Evolutionary conservation across 2,113 vertebrate genomes (phyloP).

Genomic region (Oncorhynchus clarkii): DNA sequence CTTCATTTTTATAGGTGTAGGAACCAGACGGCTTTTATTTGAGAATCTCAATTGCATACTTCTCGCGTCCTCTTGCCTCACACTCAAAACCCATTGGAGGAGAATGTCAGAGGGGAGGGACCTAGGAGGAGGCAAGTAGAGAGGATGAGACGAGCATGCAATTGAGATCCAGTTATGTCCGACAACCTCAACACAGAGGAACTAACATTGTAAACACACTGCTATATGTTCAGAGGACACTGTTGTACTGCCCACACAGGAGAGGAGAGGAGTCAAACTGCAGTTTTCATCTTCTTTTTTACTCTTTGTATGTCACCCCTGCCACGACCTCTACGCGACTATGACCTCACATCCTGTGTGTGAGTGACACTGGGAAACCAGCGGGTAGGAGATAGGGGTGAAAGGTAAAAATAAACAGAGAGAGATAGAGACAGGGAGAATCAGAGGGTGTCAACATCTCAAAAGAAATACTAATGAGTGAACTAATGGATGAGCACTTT

Average conservation of each 20-base stretch:
- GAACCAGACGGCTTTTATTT: neutral
- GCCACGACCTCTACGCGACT: constrained; percentile 14
- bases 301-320: constrained; percentile 11
- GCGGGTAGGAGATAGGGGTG: neutral
- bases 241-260: neutral
- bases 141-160: neutral
- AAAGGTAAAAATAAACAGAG: neutral
- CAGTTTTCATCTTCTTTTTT: constrained; percentile 8
- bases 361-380: constrained; percentile 7
- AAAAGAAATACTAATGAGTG: neutral
- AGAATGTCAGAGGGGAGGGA: constrained; percentile 4
- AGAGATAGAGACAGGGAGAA: neutral
- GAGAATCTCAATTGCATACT: neutral
- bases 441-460: neutral
- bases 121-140: constrained; percentile 27
- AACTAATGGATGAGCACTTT: neutral
- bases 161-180: neutral
- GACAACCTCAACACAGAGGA: neutral
- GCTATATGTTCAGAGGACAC: constrained; percentile 11
- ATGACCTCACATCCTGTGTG: constrained; percentile 8
- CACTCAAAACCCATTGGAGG: neutral
- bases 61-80: neutral
- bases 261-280: constrained; percentile 16
- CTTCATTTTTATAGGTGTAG: constrained; percentile 37
- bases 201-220: constrained; percentile 30